These are phyloP conservation scores for Merluccius polli DNA, from an alignment of 2,797 vertebrate species.

Conservation along the genomic window DNA sequence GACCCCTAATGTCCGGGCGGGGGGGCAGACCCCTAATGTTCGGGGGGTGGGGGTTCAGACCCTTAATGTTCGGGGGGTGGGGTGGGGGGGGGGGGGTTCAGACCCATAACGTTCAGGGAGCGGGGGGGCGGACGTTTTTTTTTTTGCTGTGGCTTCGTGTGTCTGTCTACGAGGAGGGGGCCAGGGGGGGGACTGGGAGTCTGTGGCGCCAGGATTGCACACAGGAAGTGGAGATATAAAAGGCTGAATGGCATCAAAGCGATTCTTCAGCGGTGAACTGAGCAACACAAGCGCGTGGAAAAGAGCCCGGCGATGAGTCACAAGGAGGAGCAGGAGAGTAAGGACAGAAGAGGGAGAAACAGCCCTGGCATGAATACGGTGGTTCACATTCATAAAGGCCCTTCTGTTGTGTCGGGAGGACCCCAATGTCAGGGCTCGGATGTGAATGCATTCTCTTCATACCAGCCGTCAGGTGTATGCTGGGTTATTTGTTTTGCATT, in stretches of 20 bases:
- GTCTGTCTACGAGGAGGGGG: conserved; percentile 45
- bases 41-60: conserved; percentile 42
- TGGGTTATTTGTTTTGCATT: conserved; percentile 25
- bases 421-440: not conserved
- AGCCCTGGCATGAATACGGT: conserved; percentile 26
- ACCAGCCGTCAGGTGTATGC: conserved; percentile 24
- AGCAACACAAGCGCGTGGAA: conserved; percentile 62
- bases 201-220: conserved; percentile 64
- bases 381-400: conserved; percentile 26
- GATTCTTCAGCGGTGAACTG: conserved; percentile 53
- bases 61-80: conserved; percentile 58
- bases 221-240: conserved; percentile 76
- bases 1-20: conserved; percentile 28
- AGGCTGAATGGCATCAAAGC: conserved; percentile 80
- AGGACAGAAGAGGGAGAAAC: conserved; percentile 35
- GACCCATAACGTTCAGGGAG: too few relatives aligned
- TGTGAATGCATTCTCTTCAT: conserved; percentile 24
- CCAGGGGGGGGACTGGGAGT: conserved; percentile 49
- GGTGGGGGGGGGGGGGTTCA: too few relatives aligned
- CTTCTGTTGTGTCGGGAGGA: conserved; percentile 22
- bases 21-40: conserved; percentile 38
- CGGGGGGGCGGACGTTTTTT: not conserved
- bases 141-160: not conserved
- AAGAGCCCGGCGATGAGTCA: conserved; percentile 70
- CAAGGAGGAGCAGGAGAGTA: conserved; percentile 22